Conservation (phyloP, 2,888 invertebrate species). For the Psylliodes chrysocephalus region DNA sequence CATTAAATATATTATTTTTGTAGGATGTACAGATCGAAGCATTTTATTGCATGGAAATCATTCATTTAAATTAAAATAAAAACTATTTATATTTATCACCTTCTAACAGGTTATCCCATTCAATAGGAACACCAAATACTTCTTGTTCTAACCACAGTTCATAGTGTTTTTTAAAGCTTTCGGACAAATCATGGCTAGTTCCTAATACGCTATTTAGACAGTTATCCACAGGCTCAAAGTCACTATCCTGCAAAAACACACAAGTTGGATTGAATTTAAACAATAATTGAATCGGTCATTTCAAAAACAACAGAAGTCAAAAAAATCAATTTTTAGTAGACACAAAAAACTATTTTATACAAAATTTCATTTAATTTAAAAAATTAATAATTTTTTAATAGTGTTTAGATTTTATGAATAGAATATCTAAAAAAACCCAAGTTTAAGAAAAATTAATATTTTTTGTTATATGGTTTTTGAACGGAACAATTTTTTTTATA, state of each 20-base stretch:
- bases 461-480: too few relatives aligned
- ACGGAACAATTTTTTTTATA: too few relatives aligned
- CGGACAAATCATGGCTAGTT: conserved; percentile 81
- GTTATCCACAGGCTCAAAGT: conserved; percentile 78
- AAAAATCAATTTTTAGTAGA: too few relatives aligned
- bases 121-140: conserved; percentile 87
- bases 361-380: too few relatives aligned
- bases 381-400: too few relatives aligned
- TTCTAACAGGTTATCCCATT: conserved; percentile 75
- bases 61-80: conserved; percentile 5
- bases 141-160: conserved; percentile 96
- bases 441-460: too few relatives aligned
- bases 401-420: too few relatives aligned
- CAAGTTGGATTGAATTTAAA: too few relatives aligned
- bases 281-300: too few relatives aligned
- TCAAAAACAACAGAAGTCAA: too few relatives aligned
- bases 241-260: conserved; percentile 68
- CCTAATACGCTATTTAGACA: conserved; percentile 86
- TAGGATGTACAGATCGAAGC: conserved; percentile 28
- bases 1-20: conserved; percentile 30
- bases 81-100: conserved; percentile 27
- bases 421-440: too few relatives aligned
- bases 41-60: conserved; percentile 35
- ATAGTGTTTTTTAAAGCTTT: conserved; percentile 93
- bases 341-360: too few relatives aligned